phyloP scores from a whole-genome alignment of 2,888 invertebrate genomes.

The Microplitis manilae region DNA sequence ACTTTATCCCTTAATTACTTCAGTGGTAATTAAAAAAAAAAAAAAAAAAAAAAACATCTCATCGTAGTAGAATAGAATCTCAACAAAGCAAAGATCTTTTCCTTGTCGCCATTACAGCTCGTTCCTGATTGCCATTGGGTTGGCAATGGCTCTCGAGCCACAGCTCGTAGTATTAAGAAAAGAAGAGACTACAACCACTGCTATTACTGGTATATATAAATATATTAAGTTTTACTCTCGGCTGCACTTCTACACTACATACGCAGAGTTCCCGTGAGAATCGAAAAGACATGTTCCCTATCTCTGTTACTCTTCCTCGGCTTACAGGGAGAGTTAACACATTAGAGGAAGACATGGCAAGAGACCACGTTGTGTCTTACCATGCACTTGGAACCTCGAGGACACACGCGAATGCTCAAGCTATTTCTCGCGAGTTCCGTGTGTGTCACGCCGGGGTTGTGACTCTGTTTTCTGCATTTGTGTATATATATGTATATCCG shows the following conservation, averaged over 20 bases:
- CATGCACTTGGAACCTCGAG: slow-evolving; percentile 44
- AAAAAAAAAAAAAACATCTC: neutral
- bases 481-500: neutral
- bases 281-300: slow-evolving; percentile 60
- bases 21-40: slow-evolving; percentile 1
- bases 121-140: slow-evolving; percentile 44
- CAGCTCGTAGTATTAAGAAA: slow-evolving; percentile 20
- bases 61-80: slow-evolving; percentile 1
- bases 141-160: slow-evolving; percentile 35
- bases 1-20: neutral
- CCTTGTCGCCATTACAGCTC: slow-evolving; percentile 31
- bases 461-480: slow-evolving; percentile 1
- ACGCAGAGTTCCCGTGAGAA: slow-evolving; percentile 50
- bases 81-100: slow-evolving; percentile 17
- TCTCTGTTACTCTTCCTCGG: slow-evolving; percentile 4
- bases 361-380: slow-evolving; percentile 38
- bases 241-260: slow-evolving; percentile 2
- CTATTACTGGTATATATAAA: neutral
- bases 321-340: neutral
- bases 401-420: slow-evolving; percentile 43
- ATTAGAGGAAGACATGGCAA: slow-evolving; percentile 6
- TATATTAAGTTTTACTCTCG: neutral
- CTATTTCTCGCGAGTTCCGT: slow-evolving; percentile 26
- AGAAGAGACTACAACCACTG: slow-evolving; percentile 34
- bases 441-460: slow-evolving; percentile 29